Conservation (phyloP, 1,140 invertebrate species). For the Drosophila ohnishii region DNA sequence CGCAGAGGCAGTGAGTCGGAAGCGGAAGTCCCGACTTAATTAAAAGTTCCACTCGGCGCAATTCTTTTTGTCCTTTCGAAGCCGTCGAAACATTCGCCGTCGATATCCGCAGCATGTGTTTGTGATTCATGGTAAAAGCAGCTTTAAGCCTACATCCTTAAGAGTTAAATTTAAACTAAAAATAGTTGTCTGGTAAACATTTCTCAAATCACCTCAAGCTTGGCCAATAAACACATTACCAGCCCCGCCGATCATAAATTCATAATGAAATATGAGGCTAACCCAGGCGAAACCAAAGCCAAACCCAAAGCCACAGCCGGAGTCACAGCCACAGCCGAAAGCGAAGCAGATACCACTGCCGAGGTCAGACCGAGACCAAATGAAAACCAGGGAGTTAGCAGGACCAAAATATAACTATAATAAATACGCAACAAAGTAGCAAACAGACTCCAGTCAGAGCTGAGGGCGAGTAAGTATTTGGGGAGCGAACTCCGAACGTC, state of each 20-base stretch:
- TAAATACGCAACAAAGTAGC: conserved; percentile 53
- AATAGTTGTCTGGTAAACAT: conserved; percentile 13
- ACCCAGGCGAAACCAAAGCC: conserved; percentile 35
- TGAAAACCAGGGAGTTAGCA: conserved; percentile 31
- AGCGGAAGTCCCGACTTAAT: conserved; percentile 70
- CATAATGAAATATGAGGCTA: conserved; percentile 71
- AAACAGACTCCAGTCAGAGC: conserved; percentile 28
- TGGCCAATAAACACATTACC: conserved; percentile 76
- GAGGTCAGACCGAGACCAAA: conserved; percentile 16
- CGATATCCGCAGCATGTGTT: conserved; percentile 37
- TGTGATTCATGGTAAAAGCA: neutral
- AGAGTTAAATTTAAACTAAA: conserved; percentile 10
- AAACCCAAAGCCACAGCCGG: conserved; percentile 32
- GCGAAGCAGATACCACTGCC: conserved; percentile 43
- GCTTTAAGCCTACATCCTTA: neutral
- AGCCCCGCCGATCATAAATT: conserved; percentile 70
- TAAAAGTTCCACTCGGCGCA: conserved; percentile 53
- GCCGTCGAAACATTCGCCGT: conserved; percentile 14
- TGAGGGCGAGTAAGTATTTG: conserved; percentile 25
- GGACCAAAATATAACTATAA: conserved; percentile 46
- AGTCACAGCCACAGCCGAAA: conserved; percentile 25
- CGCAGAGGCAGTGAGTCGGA: conserved; percentile 48
- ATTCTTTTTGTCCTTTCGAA: conserved; percentile 35
- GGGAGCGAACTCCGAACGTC: conserved; percentile 35
- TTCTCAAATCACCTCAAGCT: conserved; percentile 50